Conservation (phyloP, 2,888 invertebrate species). For the Eupsilia transversa region DNA sequence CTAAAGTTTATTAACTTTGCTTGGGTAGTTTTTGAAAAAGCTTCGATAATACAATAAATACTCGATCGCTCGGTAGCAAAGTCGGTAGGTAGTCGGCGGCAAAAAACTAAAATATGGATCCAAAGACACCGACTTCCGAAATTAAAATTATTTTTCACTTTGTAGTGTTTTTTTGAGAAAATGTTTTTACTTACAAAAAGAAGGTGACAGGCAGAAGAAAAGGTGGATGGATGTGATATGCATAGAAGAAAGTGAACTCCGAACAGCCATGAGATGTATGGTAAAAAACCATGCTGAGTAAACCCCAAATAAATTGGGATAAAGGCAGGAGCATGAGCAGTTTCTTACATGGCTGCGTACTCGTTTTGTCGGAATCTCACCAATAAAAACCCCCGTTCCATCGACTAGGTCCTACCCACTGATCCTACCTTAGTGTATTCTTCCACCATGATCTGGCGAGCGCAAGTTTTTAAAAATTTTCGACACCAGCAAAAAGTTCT, state of each 20-base stretch:
- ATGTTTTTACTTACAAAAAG: background rate
- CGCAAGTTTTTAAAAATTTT: background rate
- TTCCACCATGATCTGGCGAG: background rate
- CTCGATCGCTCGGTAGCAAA: too few species aligned
- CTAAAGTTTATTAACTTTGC: too few species aligned
- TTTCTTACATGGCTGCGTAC: background rate
- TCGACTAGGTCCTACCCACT: background rate
- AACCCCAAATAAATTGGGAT: background rate
- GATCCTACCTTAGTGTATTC: background rate
- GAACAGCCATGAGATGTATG: background rate
- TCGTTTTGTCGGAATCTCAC: background rate
- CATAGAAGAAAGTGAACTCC: background rate
- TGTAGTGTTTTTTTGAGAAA: too few species aligned
- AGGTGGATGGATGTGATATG: background rate
- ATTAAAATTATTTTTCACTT: too few species aligned
- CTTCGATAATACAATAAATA: too few species aligned
- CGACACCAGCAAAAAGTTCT: background rate
- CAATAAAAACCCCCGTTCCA: background rate
- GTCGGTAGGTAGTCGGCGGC: too few species aligned
- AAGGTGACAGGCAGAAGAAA: background rate
- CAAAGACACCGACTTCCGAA: too few species aligned
- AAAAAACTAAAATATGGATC: too few species aligned
- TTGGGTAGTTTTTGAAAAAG: too few species aligned
- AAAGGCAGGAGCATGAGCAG: background rate
- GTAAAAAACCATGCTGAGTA: background rate